These are phyloP conservation scores for Biston betularia DNA, from an alignment of 2,888 invertebrate species.

Conservation along the genomic window DNA sequence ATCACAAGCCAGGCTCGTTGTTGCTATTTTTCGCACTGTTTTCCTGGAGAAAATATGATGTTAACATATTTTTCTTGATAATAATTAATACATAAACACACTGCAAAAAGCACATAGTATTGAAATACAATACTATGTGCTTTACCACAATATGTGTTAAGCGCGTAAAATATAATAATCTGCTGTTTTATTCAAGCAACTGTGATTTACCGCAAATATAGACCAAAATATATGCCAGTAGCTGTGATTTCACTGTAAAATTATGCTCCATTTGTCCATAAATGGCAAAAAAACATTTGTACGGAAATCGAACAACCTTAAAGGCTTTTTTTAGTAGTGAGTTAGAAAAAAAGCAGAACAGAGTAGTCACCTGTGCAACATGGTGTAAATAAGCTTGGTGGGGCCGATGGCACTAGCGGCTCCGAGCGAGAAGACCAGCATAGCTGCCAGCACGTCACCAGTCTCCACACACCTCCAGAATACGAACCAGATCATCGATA, in stretches of 20 bases:
- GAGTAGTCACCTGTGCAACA: slow-evolving; percentile 56
- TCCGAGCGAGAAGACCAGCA: slow-evolving; percentile 62
- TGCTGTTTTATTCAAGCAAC: too few relatives aligned
- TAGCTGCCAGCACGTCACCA: slow-evolving; percentile 55
- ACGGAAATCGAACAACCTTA: too few relatives aligned
- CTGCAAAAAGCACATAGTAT: neutral
- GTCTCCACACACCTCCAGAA: slow-evolving; percentile 55
- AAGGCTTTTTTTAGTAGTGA: too few relatives aligned
- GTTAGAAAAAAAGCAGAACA: neutral
- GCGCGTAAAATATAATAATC: too few relatives aligned
- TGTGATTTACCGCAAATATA: too few relatives aligned
- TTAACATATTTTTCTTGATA: neutral
- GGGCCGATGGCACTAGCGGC: slow-evolving; percentile 60
- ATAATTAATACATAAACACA: neutral
- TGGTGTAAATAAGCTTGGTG: slow-evolving; percentile 59
- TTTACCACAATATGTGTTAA: too few relatives aligned
- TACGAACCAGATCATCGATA: slow-evolving; percentile 68
- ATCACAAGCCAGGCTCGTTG: slow-evolving; percentile 54
- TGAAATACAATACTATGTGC: too few relatives aligned
- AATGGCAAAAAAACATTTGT: too few relatives aligned
- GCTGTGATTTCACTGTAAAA: too few relatives aligned
- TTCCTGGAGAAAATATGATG: slow-evolving; percentile 44
- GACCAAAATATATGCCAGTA: too few relatives aligned
- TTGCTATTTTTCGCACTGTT: slow-evolving; percentile 53
- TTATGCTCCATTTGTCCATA: too few relatives aligned